These are phyloP conservation scores for Lamproptera curius DNA, from an alignment of 2,888 invertebrate genomes.

Conservation along the genomic window DNA sequence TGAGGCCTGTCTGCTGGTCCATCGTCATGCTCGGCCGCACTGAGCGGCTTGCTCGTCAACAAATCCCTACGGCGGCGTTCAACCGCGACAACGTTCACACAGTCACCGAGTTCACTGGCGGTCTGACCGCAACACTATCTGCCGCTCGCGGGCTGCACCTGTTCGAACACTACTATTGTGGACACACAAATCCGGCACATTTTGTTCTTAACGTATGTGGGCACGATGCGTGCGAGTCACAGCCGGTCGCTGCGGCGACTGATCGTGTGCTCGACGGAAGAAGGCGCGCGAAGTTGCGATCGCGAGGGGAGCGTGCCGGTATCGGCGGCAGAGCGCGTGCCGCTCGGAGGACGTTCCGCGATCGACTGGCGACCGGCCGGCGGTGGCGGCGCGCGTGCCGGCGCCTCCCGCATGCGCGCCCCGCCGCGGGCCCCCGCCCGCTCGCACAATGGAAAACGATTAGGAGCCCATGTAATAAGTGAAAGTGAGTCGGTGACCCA, in stretches of 20 bases:
- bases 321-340: constrained; percentile 54
- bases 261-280: constrained; percentile 40
- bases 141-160: constrained; percentile 73
- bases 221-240: constrained; percentile 34
- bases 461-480: constrained; percentile 90
- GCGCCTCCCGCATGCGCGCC: constrained; percentile 75
- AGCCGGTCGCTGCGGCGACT: constrained; percentile 38
- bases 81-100: constrained; percentile 75
- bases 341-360: constrained; percentile 62
- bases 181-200: constrained; percentile 74
- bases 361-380: constrained; percentile 75
- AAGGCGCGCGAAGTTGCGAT: constrained; percentile 63
- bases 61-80: constrained; percentile 70
- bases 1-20: constrained; percentile 91
- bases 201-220: constrained; percentile 48
- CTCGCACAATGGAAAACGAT: constrained; percentile 84
- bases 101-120: constrained; percentile 77
- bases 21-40: constrained; percentile 80
- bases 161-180: constrained; percentile 68
- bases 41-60: constrained; percentile 56
- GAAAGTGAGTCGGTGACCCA: constrained; percentile 94
- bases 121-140: constrained; percentile 75
- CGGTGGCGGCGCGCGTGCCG: constrained; percentile 71
- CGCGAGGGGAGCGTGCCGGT: constrained; percentile 41
- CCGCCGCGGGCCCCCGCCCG: constrained; percentile 74